Conservation (phyloP, 2,797 vertebrate genomes). For the Phaenicophaeus curvirostris region DNA sequence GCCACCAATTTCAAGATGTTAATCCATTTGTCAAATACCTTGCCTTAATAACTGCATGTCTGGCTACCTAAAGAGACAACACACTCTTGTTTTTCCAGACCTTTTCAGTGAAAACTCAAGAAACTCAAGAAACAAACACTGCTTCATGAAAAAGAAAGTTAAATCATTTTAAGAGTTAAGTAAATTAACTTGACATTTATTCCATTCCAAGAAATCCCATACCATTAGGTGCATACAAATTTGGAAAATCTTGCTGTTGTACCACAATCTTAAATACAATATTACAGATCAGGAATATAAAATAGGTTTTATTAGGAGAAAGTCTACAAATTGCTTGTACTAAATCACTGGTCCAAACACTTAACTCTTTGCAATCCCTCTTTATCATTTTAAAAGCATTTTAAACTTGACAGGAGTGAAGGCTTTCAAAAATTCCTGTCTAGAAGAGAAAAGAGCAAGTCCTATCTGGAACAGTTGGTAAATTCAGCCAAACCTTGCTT, state of each 20-base stretch:
- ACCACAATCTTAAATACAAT: neutral
- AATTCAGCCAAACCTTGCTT: neutral
- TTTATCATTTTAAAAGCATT: neutral
- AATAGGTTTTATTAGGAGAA: conserved; percentile 6
- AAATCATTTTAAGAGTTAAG: conserved; percentile 65
- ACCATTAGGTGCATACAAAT: conserved; percentile 32
- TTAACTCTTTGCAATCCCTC: conserved; percentile 18
- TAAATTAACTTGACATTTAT: conserved; percentile 66
- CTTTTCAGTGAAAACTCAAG: neutral
- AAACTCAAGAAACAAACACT: conserved; percentile 1
- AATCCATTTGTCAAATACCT: neutral
- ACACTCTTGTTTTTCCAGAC: neutral
- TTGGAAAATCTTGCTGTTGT: conserved; percentile 44
- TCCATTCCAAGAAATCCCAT: conserved; percentile 59
- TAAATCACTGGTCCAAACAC: neutral
- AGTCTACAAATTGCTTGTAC: neutral
- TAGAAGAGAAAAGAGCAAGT: neutral
- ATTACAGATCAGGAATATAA: neutral
- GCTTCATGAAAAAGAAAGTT: conserved; percentile 53
- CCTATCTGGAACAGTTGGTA: neutral
- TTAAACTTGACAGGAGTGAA: neutral
- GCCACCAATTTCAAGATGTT: neutral
- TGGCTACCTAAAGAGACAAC: neutral
- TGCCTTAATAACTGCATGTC: neutral
- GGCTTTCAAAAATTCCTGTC: neutral